Evolutionary conservation across 2,888 invertebrate species (phyloP).

Genomic region (Lepidochrysops patricia): DNA sequence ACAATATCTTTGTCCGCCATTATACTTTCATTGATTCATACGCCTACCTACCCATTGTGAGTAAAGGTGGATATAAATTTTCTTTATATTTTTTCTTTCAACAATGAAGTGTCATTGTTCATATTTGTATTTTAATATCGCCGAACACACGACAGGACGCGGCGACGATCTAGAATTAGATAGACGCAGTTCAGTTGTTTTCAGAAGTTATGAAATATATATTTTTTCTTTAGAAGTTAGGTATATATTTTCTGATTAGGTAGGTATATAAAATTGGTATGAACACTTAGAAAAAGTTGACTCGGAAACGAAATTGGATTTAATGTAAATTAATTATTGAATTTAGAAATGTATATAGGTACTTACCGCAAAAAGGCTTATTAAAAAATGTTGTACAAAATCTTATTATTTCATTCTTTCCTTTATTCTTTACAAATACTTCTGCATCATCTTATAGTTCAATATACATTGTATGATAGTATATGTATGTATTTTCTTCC

Average conservation of each 20-base stretch:
- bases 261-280: no score
- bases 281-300: not conserved
- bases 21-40: conserved; percentile 21
- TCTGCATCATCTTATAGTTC: not conserved
- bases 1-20: conserved; percentile 17
- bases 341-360: no score
- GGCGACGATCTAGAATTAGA: not conserved
- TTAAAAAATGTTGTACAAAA: no score
- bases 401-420: no score
- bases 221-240: not conserved
- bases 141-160: conserved; percentile 45
- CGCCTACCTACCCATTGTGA: conserved; percentile 45
- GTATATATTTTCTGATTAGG: no score
- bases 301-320: no score
- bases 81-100: conserved; percentile 50
- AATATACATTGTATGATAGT: no score
- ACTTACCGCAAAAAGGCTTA: no score
- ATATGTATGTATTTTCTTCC: not conserved
- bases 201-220: not conserved
- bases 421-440: not conserved
- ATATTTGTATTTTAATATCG: conserved; percentile 67
- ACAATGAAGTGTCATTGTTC: conserved; percentile 63
- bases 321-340: no score
- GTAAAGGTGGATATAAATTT: conserved; percentile 42
- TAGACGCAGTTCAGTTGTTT: not conserved